Evolutionary conservation across 2,888 invertebrate species (phyloP).

Genomic region (Philonicus albiceps): DNA sequence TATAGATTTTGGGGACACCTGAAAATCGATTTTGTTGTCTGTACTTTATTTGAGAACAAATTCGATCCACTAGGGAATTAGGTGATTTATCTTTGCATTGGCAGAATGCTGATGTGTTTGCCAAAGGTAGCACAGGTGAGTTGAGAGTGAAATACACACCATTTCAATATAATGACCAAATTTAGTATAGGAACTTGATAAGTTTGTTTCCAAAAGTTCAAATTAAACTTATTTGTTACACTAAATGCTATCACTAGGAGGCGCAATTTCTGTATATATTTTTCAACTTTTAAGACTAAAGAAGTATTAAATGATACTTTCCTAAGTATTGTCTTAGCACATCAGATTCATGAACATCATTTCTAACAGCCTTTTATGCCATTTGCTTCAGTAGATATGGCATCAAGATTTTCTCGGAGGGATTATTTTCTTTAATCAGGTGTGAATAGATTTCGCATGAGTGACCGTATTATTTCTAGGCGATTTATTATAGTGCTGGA

Average conservation of each 20-base stretch:
- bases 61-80: slow-evolving; percentile 37
- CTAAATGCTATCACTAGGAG: too few species aligned
- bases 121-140: not conserved
- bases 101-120: not conserved
- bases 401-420: not conserved
- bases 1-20: slow-evolving; percentile 9
- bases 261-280: not conserved
- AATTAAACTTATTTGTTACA: not conserved
- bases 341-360: not conserved
- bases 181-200: not conserved
- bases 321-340: not conserved
- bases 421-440: not conserved
- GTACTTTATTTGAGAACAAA: slow-evolving; percentile 39
- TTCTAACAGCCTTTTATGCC: not conserved
- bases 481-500: not conserved
- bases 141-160: not conserved
- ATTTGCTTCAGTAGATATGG: not conserved
- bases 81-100: slow-evolving; percentile 44
- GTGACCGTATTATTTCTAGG: not conserved
- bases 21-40: slow-evolving; percentile 4
- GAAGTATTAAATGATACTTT: not conserved
- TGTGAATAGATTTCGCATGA: not conserved
- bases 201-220: not conserved
- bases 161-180: not conserved
- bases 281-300: not conserved